These are phyloP conservation scores for Pseudolaguvia tuberculata DNA, from an alignment of 2,113 vertebrate genomes.

Conservation along the genomic window DNA sequence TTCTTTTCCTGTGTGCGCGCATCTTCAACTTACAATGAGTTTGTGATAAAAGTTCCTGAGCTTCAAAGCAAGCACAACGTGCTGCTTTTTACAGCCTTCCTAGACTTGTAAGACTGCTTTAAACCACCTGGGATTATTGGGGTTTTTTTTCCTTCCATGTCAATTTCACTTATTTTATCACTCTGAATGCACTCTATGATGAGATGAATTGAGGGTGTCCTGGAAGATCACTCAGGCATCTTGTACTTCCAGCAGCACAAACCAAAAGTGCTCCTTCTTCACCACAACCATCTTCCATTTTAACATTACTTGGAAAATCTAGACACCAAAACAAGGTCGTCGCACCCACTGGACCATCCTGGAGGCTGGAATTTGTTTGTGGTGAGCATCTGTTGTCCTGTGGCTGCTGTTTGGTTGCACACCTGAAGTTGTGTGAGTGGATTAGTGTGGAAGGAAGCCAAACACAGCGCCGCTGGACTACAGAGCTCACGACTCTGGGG, in stretches of 20 bases:
- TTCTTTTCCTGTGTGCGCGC: slow-evolving; percentile 66
- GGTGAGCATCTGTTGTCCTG: slow-evolving; percentile 62
- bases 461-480: slow-evolving; percentile 72
- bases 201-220: slow-evolving; percentile 33
- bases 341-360: slow-evolving; percentile 60
- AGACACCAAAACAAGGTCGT: slow-evolving; percentile 38
- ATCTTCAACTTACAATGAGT: slow-evolving; percentile 82
- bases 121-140: slow-evolving; percentile 26
- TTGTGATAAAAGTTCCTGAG: slow-evolving; percentile 72
- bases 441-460: slow-evolving; percentile 48
- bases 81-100: slow-evolving; percentile 70
- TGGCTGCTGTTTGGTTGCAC: slow-evolving; percentile 52
- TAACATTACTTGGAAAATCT: not conserved
- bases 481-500: slow-evolving; percentile 88
- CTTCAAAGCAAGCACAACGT: slow-evolving; percentile 76
- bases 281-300: slow-evolving; percentile 13
- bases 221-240: slow-evolving; percentile 36
- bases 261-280: not conserved
- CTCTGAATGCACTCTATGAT: slow-evolving; percentile 37
- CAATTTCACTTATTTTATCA: slow-evolving; percentile 32
- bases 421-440: slow-evolving; percentile 58
- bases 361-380: slow-evolving; percentile 68
- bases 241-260: slow-evolving; percentile 36
- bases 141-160: slow-evolving; percentile 28
- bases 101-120: slow-evolving; percentile 60